Evolutionary conservation across 2,797 vertebrate genomes (phyloP).

Genomic region (Bradypodion ventrale): DNA sequence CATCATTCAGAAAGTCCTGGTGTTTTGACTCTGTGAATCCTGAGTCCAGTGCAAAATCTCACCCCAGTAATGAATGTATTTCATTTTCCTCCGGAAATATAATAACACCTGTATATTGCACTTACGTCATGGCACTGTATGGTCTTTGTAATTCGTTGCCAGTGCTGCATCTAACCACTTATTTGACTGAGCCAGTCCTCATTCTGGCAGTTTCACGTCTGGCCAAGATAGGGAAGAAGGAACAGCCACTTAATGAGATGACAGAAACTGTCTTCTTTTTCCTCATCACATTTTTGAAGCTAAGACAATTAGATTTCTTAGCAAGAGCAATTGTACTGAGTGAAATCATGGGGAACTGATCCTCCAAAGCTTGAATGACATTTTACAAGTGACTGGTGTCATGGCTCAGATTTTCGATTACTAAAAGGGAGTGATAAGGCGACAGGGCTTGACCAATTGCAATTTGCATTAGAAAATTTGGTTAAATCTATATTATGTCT

Average conservation of each 20-base stretch:
- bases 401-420: not conserved
- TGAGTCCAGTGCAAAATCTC: not conserved
- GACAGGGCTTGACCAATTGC: constrained; percentile 1
- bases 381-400: not conserved
- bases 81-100: not conserved
- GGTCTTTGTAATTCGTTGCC: not conserved
- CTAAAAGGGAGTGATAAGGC: constrained; percentile 16
- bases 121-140: not conserved
- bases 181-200: not conserved
- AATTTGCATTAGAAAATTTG: constrained; percentile 4
- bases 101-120: not conserved
- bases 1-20: not conserved
- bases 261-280: not conserved
- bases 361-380: not conserved
- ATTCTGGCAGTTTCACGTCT: too few species aligned
- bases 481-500: constrained; percentile 16
- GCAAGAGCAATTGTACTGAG: not conserved
- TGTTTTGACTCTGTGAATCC: not conserved
- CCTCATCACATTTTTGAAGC: not conserved
- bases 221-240: too few species aligned
- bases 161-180: not conserved
- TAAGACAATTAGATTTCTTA: not conserved
- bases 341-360: not conserved
- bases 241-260: not conserved
- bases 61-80: not conserved